Conservation (phyloP, 2,113 vertebrate species). For the Menura novaehollandiae region DNA sequence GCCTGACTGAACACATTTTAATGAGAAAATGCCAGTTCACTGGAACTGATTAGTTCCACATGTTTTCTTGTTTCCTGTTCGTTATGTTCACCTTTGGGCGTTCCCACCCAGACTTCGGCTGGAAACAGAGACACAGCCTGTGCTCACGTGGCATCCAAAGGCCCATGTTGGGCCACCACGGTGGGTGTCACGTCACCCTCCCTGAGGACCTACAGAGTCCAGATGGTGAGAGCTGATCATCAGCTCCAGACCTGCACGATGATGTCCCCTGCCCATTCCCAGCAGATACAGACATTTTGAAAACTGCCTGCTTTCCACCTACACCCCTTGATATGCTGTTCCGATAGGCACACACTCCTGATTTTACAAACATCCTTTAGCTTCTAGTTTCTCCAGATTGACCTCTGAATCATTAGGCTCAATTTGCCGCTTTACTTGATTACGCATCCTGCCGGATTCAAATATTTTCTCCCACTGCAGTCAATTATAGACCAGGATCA, state of each 20-base stretch:
- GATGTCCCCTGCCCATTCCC: not conserved
- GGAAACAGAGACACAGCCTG: not conserved
- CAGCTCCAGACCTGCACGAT: rapidly evolving
- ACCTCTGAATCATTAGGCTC: not conserved
- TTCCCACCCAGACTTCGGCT: not conserved
- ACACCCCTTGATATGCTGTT: not conserved
- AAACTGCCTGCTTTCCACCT: not conserved
- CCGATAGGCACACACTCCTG: not conserved
- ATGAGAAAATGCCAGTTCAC: constrained; percentile 11
- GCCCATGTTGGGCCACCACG: rapidly evolving
- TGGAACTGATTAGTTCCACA: not conserved
- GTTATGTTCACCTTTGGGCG: not conserved
- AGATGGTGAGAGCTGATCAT: rapidly evolving
- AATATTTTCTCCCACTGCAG: not conserved
- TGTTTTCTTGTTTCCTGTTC: not conserved
- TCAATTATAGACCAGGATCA: not conserved
- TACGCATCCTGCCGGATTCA: not conserved
- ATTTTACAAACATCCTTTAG: not conserved
- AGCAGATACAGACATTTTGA: not conserved
- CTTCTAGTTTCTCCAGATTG: not conserved
- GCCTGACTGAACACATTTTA: constrained; percentile 4
- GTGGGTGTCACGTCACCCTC: not conserved
- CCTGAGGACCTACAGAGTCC: rapidly evolving
- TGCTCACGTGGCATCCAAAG: not conserved
- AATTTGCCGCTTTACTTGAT: not conserved